These are phyloP conservation scores for Junonia oenone DNA, from an alignment of 2,888 invertebrate species.

Conservation along the genomic window DNA sequence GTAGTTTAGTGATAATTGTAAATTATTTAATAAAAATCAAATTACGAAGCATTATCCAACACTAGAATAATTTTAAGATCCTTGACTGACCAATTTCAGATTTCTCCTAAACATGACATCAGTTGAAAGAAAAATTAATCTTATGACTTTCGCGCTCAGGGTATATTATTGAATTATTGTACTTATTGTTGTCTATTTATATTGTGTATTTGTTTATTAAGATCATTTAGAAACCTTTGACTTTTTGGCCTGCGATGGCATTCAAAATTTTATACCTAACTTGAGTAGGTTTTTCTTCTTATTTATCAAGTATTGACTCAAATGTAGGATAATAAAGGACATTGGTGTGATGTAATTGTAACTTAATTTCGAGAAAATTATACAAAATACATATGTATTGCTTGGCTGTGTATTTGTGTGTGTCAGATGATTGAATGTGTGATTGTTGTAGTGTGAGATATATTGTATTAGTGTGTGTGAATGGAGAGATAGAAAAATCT, in stretches of 20 bases:
- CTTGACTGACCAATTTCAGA: conserved; percentile 66
- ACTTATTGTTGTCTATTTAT: conserved; percentile 54
- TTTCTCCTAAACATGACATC: conserved; percentile 49
- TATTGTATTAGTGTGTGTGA: neutral
- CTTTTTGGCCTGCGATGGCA: conserved; percentile 64
- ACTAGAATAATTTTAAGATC: conserved; percentile 65
- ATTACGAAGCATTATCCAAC: conserved; percentile 46
- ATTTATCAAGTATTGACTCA: conserved; percentile 17
- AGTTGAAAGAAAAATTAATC: conserved; percentile 55
- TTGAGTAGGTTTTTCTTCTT: conserved; percentile 5
- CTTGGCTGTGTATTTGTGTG: neutral
- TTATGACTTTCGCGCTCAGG: conserved; percentile 76
- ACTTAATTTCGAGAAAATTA: conserved; percentile 1
- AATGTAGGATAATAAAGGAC: conserved; percentile 10
- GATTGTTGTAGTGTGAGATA: neutral
- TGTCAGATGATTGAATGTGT: neutral
- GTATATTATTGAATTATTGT: conserved; percentile 44
- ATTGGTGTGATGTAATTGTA: conserved; percentile 20
- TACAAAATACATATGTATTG: neutral
- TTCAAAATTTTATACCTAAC: conserved; percentile 21
- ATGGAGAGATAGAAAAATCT: neutral
- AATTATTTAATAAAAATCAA: conserved; percentile 51
- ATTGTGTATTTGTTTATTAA: conserved; percentile 49
- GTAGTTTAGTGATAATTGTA: conserved; percentile 70
- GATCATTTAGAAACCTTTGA: conserved; percentile 54